Percentiles rank a stretch among this genome's conserved stretches.
Conservation (phyloP, 2,888 invertebrate genomes). For the Bhutanitis thaidina region DNA sequence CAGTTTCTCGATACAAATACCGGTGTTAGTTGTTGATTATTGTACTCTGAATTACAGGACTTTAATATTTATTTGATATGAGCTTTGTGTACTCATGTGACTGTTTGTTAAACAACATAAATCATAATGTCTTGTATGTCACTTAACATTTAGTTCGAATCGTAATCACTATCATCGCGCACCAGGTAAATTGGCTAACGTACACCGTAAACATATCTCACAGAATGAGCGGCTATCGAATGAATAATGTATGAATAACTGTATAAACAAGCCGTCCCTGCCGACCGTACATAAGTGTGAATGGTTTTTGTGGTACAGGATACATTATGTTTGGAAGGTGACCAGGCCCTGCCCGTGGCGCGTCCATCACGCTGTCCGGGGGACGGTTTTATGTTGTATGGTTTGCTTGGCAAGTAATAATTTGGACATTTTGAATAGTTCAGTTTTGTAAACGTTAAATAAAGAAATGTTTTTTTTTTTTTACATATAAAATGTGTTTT, state of each 20-base stretch:
- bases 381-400: conserved; percentile 37
- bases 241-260: conserved; percentile 1
- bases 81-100: background rate
- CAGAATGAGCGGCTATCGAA: background rate
- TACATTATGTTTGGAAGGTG: conserved; percentile 57
- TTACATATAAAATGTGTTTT: too few species aligned
- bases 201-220: conserved; percentile 15
- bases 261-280: background rate
- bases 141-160: background rate
- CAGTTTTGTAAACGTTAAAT: background rate
- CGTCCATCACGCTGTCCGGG: conserved; percentile 46
- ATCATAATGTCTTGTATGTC: background rate
- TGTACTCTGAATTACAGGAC: too few species aligned
- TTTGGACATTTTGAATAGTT: background rate
- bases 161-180: background rate
- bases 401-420: background rate
- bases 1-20: too few species aligned
- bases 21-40: too few species aligned
- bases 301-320: conserved; percentile 23
- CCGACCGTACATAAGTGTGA: conserved; percentile 47
- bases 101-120: background rate
- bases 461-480: too few species aligned
- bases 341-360: conserved; percentile 47
- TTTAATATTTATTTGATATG: too few species aligned
- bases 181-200: background rate